Evolutionary conservation across 2,888 invertebrate species (phyloP).

Genomic region (Drosophila kokeensis): DNA sequence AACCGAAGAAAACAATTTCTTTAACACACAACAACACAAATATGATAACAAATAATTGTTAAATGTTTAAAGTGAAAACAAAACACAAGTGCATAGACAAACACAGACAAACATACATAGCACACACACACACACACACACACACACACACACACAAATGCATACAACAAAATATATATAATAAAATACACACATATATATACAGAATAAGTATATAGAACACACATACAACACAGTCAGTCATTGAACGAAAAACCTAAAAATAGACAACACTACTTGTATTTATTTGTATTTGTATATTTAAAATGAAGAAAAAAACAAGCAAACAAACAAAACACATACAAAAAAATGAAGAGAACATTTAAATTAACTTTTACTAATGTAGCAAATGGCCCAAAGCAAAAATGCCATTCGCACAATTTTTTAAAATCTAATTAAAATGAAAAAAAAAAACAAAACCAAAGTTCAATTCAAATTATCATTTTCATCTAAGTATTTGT

Average conservation of each 20-base stretch:
- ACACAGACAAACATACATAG: slow-evolving; percentile 39
- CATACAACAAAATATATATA: slow-evolving; percentile 44
- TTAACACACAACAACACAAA: slow-evolving; percentile 34
- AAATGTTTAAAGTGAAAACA: slow-evolving; percentile 59
- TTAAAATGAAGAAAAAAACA: slow-evolving; percentile 39
- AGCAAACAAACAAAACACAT: slow-evolving; percentile 13
- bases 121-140: slow-evolving; percentile 48
- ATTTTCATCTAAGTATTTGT: slow-evolving; percentile 41
- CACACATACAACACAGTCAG: slow-evolving; percentile 53
- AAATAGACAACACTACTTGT: slow-evolving; percentile 60
- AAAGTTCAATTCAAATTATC: slow-evolving; percentile 40
- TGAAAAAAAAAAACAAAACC: slow-evolving; percentile 8
- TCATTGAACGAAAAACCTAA: slow-evolving; percentile 45
- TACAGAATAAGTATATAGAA: slow-evolving; percentile 56
- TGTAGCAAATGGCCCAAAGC: slow-evolving; percentile 62
- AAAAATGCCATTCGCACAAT: slow-evolving; percentile 58
- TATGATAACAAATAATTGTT: slow-evolving; percentile 62
- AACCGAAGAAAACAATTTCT: slow-evolving; percentile 23
- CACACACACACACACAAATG: slow-evolving; percentile 36
- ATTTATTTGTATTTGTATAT: slow-evolving; percentile 83
- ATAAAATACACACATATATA: slow-evolving; percentile 45
- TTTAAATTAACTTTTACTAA: slow-evolving; percentile 40
- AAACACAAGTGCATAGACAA: slow-evolving; percentile 38
- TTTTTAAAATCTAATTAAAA: slow-evolving; percentile 34
- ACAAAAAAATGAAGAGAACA: slow-evolving; percentile 24